A percentile compares a stretch with the other conserved stretches of the same genome.
These are phyloP conservation scores for Dicrurus megarhynchus DNA, from an alignment of 2,113 vertebrate genomes.

Conservation along the genomic window DNA sequence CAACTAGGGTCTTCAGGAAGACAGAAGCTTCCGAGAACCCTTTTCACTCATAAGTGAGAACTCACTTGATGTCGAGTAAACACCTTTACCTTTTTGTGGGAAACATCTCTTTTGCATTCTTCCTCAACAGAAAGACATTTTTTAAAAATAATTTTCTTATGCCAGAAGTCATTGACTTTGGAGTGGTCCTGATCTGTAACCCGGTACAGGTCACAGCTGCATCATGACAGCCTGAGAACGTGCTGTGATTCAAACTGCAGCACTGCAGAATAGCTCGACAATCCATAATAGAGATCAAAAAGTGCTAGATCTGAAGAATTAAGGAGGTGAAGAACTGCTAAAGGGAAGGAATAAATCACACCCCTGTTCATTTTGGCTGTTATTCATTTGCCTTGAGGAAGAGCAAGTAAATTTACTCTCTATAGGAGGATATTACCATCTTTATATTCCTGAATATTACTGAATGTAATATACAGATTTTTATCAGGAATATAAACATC, in stretches of 20 bases:
- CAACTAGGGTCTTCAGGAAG: not conserved
- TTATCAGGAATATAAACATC: not conserved
- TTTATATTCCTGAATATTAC: conserved; percentile 11
- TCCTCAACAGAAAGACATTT: not conserved
- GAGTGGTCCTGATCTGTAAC: not conserved
- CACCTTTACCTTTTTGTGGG: not conserved
- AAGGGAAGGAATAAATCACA: not conserved
- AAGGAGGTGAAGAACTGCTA: conserved; percentile 12
- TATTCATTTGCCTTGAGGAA: conserved; percentile 34
- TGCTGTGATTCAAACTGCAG: not conserved
- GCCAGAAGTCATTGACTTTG: not conserved
- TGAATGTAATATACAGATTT: not conserved
- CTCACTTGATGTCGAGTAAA: not conserved
- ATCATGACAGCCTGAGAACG: not conserved
- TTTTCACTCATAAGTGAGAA: not conserved
- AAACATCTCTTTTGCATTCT: not conserved
- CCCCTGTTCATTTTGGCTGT: not conserved
- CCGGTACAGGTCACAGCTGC: not conserved
- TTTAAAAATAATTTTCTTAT: not conserved
- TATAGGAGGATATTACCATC: not conserved
- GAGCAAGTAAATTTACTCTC: not conserved
- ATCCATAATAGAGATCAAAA: not conserved
- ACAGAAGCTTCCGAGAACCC: not conserved
- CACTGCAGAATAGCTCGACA: not conserved
- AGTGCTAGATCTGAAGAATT: not conserved